Evolutionary conservation across 1,140 invertebrate genomes (phyloP).

Genomic region (Orius laevigatus): DNA sequence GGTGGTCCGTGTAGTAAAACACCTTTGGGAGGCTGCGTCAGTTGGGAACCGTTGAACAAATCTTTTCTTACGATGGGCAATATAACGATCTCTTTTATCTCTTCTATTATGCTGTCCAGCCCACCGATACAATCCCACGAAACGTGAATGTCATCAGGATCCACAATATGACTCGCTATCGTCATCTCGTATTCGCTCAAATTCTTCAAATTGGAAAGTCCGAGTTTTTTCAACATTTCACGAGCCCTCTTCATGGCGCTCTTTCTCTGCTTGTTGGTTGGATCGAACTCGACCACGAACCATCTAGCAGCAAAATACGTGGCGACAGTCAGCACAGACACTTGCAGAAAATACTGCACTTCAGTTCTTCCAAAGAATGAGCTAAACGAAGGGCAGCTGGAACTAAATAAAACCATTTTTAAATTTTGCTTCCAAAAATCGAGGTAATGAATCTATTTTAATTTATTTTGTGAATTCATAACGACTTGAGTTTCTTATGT

Average conservation of each 20-base stretch:
- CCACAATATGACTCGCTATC: conserved; percentile 86
- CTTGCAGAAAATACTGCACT: conserved; percentile 25
- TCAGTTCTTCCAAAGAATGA: no score
- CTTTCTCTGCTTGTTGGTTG: conserved; percentile 64
- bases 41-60: conserved; percentile 63
- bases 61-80: conserved; percentile 74
- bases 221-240: no score
- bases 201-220: conserved; percentile 24
- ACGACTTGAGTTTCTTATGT: no score
- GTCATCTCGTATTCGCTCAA: conserved; percentile 82
- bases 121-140: conserved; percentile 90
- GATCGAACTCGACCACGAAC: conserved; percentile 69
- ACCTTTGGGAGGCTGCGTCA: conserved; percentile 80
- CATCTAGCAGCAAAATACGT: conserved; percentile 79
- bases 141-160: conserved; percentile 73
- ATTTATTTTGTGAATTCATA: no score
- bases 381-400: no score
- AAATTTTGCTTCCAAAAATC: no score
- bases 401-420: no score
- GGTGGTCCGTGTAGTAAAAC: conserved; percentile 71
- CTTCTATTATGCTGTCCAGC: conserved; percentile 71
- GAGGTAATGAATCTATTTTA: no score
- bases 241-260: conserved; percentile 29
- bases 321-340: conserved; percentile 63
- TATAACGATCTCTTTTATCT: conserved; percentile 86